phyloP scores from a whole-genome alignment of 2,797 vertebrate species.

The Darevskia nairensis region DNA sequence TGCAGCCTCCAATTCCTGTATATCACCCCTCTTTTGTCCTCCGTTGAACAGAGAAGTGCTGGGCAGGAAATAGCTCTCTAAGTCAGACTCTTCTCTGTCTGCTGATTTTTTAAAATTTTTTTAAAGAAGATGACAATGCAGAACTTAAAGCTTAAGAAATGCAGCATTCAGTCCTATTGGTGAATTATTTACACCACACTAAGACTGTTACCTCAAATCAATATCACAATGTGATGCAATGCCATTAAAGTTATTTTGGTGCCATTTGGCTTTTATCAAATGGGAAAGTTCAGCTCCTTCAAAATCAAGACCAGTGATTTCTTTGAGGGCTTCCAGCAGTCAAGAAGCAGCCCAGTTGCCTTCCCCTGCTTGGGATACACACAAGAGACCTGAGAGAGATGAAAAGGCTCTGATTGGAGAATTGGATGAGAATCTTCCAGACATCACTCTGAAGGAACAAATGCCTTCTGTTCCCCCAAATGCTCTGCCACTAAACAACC shows the following conservation, averaged over 20 bases:
- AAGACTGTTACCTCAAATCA: not conserved
- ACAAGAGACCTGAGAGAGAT: not conserved
- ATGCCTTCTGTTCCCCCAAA: not conserved
- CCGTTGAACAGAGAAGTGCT: not conserved
- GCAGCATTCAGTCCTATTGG: not conserved
- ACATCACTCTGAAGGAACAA: not conserved
- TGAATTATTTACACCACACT: not conserved
- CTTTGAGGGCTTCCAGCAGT: not conserved
- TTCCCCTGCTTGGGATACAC: not conserved
- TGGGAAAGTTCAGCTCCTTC: not conserved
- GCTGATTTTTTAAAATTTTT: not conserved
- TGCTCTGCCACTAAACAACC: no score
- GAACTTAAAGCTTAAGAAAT: not conserved
- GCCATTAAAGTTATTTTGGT: not conserved
- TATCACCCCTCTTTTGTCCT: slow-evolving; percentile 14
- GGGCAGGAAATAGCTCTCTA: not conserved
- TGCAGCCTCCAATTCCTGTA: not conserved
- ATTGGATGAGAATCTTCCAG: not conserved
- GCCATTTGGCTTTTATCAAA: not conserved
- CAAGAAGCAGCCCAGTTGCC: not conserved
- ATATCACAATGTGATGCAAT: not conserved
- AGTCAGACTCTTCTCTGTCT: not conserved
- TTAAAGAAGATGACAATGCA: not conserved
- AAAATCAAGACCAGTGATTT: not conserved
- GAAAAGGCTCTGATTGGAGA: slow-evolving; percentile 2